Evolutionary conservation across 2,888 invertebrate species (phyloP).

Genomic region (Dendrolimus houi): DNA sequence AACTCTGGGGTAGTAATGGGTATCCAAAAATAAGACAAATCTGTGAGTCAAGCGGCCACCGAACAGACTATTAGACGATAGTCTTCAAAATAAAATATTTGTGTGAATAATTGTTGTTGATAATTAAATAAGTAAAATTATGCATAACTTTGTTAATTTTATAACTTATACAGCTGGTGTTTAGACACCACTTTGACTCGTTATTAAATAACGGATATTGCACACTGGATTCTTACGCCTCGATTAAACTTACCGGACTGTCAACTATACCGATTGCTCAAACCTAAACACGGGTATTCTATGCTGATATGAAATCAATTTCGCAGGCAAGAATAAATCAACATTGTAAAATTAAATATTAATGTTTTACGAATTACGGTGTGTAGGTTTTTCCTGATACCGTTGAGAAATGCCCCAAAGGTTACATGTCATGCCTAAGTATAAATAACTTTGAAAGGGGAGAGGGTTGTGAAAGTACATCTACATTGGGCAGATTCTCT

Average conservation of each 20-base stretch:
- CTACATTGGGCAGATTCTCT: no score
- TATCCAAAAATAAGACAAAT: no score
- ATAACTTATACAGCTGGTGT: conserved; percentile 14
- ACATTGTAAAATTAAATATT: conserved; percentile 25
- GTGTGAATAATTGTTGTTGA: no score
- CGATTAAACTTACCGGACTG: conserved; percentile 41
- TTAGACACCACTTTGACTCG: conserved; percentile 34
- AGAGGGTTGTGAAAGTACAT: no score
- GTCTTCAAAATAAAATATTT: no score
- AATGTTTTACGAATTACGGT: conserved; percentile 20
- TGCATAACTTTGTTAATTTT: background rate
- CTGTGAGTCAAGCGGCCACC: no score
- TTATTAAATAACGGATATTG: conserved; percentile 66
- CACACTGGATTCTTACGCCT: conserved; percentile 54
- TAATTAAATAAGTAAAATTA: background rate
- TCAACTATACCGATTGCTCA: conserved; percentile 46
- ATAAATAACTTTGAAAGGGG: no score
- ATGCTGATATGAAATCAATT: conserved; percentile 28
- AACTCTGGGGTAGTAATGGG: no score
- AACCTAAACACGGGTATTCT: conserved; percentile 40
- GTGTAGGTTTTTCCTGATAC: no score
- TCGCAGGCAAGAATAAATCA: conserved; percentile 27
- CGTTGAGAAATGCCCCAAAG: no score
- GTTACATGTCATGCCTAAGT: no score
- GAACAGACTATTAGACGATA: no score